Percentiles rank a stretch among this genome's conserved stretches.
Conservation (phyloP, 2,113 vertebrate genomes). For the Lathamus discolor region DNA sequence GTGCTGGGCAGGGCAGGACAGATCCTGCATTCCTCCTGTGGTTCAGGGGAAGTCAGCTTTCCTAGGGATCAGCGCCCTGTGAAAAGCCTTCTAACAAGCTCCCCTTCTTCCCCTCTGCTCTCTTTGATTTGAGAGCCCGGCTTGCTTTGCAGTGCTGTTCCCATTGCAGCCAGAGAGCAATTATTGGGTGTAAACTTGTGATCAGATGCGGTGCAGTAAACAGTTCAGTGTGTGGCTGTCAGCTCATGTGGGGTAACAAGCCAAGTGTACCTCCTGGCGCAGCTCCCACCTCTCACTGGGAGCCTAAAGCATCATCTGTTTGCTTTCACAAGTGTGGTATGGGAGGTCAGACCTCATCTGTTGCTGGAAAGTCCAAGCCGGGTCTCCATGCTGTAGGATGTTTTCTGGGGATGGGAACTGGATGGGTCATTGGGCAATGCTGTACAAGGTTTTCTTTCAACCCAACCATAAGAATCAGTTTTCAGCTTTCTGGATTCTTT, state of each 20-base stretch:
- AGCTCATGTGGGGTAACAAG: background rate
- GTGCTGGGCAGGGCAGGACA: background rate
- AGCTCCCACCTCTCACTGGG: background rate
- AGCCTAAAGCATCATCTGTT: background rate
- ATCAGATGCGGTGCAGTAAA: background rate
- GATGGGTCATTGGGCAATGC: background rate
- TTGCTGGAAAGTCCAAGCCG: background rate
- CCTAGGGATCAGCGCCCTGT: no score
- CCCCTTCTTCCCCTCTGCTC: background rate
- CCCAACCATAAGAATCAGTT: background rate
- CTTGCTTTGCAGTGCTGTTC: background rate
- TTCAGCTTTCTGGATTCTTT: background rate
- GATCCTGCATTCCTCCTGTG: background rate
- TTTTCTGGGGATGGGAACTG: no score
- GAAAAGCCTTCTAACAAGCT: background rate
- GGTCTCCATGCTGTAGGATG: background rate
- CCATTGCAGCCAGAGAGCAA: background rate
- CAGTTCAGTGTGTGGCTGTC: background rate
- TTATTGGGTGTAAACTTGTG: background rate
- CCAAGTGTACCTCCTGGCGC: background rate
- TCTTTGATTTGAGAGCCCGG: background rate
- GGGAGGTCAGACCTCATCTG: background rate
- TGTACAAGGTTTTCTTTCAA: background rate
- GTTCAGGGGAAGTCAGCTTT: background rate
- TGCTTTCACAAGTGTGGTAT: background rate